These are phyloP conservation scores for Xestia c-nigrum DNA, from an alignment of 2,888 invertebrate species.

Conservation along the genomic window DNA sequence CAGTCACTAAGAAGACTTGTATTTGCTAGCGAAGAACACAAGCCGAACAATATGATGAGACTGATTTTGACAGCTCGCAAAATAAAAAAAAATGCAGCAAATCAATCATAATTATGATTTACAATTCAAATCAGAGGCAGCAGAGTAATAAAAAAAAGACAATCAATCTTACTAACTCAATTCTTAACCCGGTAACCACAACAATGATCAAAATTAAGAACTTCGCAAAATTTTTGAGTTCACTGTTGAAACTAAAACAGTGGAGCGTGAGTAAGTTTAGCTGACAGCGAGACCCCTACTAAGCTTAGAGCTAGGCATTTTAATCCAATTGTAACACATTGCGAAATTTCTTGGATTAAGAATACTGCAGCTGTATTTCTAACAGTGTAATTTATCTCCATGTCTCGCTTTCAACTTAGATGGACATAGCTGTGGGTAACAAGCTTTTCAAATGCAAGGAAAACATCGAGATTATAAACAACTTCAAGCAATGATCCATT, in stretches of 20 bases:
- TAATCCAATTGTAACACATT: background rate
- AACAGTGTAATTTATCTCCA: background rate
- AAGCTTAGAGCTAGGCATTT: background rate
- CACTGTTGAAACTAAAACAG: constrained; percentile 40
- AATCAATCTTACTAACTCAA: background rate
- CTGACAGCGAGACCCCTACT: constrained; percentile 32
- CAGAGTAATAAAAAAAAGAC: background rate
- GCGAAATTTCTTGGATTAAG: background rate
- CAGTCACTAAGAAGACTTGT: background rate
- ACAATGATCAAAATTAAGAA: constrained; percentile 39
- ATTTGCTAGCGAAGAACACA: background rate
- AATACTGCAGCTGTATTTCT: background rate
- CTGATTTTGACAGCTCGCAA: background rate
- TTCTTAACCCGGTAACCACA: constrained; percentile 11
- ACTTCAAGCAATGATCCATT: background rate
- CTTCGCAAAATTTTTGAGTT: constrained; percentile 35
- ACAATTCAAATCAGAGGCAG: background rate
- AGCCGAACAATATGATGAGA: background rate
- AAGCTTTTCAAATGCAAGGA: background rate
- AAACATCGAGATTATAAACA: background rate
- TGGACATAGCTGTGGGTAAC: background rate
- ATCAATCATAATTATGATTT: background rate
- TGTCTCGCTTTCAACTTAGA: background rate
- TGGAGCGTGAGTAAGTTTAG: constrained; percentile 33
- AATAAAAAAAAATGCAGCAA: background rate